Base-by-base conservation (phyloP, 2,113 vertebrate genomes). In the Hucho hucho region DNA sequence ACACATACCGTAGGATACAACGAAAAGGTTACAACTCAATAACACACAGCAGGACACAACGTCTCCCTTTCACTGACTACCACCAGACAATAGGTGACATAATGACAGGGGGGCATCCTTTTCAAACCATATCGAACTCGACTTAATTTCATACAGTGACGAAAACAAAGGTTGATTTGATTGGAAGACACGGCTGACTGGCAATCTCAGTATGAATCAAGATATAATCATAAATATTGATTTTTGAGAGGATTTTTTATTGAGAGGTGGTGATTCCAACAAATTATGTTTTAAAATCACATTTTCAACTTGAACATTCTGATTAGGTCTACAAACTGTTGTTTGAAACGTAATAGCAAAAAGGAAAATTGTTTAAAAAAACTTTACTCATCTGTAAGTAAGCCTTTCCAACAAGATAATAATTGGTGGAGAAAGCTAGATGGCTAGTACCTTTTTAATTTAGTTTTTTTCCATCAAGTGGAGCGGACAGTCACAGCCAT, bases 111-210 rank as follows among this genome's bases (percentile, higher is more conserved):
- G 49, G 22, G 47, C 22, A 65, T 28, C 47, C 69, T 28, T 58
- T 69, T 75, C 25, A 69, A 74, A 65, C 73, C 76, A 63, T 4
- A 74, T 75, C 74, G 70, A 81, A 74, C 64, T 47, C 64, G n/a
- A 72, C 74, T 69, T 69, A 47, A 72, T 84, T 79, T 61, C n/a
- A 81, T 81, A 59, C 72, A 58, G 71, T 79, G 76, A 69, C 43
- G 73, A 64, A 81, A 79, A 75, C 79, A 78, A 79, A 7, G 66
- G 69, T 22, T 76, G 79, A 79, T 76, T 74, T 79, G 74, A 84
- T 77, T 84, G 59, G 72, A 79, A 76, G 72, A 67, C 32, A 70
- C 49, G 68, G 71, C 79, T 73, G 65, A 81, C 58, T 61, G 18
- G 58, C 16, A 56, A 61, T 77, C 59, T 46, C 79, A 70, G 53